These are phyloP conservation scores for Neodontobutis hainanensis DNA, from an alignment of 2,113 vertebrate species.

Conservation along the genomic window DNA sequence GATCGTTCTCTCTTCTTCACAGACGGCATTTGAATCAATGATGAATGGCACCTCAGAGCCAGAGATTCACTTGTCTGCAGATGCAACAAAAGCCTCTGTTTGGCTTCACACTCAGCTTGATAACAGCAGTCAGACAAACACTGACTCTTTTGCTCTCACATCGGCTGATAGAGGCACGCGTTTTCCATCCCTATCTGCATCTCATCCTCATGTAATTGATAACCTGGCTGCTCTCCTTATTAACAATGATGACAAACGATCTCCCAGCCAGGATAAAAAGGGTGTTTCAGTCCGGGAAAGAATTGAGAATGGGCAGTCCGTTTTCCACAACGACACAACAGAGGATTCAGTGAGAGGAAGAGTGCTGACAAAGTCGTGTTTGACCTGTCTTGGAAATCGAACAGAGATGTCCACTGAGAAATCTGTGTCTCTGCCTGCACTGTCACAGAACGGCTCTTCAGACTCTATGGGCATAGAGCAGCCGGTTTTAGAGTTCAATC, in stretches of 20 bases:
- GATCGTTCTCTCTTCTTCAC: conserved; percentile 29
- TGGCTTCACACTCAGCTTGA: conserved; percentile 51
- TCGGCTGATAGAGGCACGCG: conserved; percentile 37
- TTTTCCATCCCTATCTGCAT: conserved; percentile 51
- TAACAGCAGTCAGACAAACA: conserved; percentile 52
- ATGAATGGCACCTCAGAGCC: conserved; percentile 52
- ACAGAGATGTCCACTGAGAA: conserved; percentile 32
- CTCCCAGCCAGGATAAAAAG: conserved; percentile 39
- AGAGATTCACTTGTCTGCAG: conserved; percentile 44
- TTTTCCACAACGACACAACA: conserved; percentile 37
- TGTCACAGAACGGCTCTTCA: conserved; percentile 21
- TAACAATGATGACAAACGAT: conserved; percentile 48
- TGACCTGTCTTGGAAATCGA: conserved; percentile 51
- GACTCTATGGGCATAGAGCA: not conserved
- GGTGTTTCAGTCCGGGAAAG: conserved; percentile 30
- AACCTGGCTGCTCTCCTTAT: conserved; percentile 32
- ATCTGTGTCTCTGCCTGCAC: conserved; percentile 21
- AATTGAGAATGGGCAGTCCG: conserved; percentile 37
- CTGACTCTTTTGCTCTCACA: conserved; percentile 46
- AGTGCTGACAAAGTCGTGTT: conserved; percentile 46
- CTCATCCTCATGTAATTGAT: conserved; percentile 56
- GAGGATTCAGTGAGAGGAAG: conserved; percentile 32
- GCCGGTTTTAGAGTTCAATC: conserved; percentile 22
- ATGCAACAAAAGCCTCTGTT: conserved; percentile 39
- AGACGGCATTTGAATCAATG: conserved; percentile 40